Evolutionary conservation across 2,797 vertebrate species (phyloP), one percentile per base, ranked within the genome.

Genomic region (Knipowitschia caucasica): DNA sequence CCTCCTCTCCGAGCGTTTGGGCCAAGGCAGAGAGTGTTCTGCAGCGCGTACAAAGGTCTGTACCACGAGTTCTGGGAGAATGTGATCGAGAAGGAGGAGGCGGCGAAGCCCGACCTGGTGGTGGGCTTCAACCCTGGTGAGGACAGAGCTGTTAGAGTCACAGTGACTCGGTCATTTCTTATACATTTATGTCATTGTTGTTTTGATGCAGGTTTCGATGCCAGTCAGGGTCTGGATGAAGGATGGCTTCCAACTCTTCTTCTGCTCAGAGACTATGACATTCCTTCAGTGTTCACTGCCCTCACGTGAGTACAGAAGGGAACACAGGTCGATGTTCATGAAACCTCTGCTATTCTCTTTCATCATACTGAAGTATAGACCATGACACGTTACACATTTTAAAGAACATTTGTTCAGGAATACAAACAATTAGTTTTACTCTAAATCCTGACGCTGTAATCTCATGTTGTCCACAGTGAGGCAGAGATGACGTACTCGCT

Each of bases 31-130:
- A 89, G 5, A 20, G 79, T 96, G 68, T 93, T 91, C 62, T 84
- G 98, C 77, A 95, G 93, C 23, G 88, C 91, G 67, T 93, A 94
- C 67, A 94, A 88, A 64, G 92, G 34, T 2, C 83, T 90, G 40
- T 98, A 97, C 68, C 96, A 98, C 0, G 80, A 94, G 71, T 98
- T 98, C 86, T 99, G 95, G 94, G 96, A 99, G 72, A 92, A 92
- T 2, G 66, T 93, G 0, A 89, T 97, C 78, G 94, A 96, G 83
- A 94, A 83, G 34, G 87, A 90, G 59, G 83, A 89, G 62, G 90
- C 88, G 0, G 62, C 91, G 10, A 90, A 71, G 50, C 95, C 95
- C 0, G 91, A 96, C 58, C 75, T 97, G 40, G 94, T 96, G 62
- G 91, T 94, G 10, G 94, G 93, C 50, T 98, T 97, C 70, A 89